Percentiles rank a stretch among this genome's conserved stretches.
Evolutionary conservation across 1,140 invertebrate species (phyloP).

Genomic region (Sarcophaga bullata): DNA sequence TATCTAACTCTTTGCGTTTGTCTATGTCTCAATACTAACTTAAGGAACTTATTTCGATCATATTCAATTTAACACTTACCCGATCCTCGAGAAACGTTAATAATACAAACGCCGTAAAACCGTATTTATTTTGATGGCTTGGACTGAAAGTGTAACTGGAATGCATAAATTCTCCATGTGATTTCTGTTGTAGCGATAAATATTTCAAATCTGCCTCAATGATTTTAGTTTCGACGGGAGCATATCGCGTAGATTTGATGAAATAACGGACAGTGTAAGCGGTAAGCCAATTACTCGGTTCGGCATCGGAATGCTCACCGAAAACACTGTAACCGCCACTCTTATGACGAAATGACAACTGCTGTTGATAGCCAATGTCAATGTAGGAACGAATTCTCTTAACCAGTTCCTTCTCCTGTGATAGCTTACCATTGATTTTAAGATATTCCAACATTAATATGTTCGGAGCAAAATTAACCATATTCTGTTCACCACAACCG

Average conservation of each 20-base stretch:
- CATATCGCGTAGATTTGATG: conserved; percentile 81
- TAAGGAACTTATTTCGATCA: no score
- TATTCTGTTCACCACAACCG: conserved; percentile 95
- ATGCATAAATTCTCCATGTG: conserved; percentile 87
- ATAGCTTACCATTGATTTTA: conserved; percentile 50
- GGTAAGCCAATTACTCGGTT: conserved; percentile 96
- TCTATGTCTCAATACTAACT: no score
- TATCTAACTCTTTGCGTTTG: no score
- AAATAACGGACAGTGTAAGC: conserved; percentile 92
- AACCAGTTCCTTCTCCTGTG: conserved; percentile 68
- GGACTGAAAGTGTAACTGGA: conserved; percentile 79
- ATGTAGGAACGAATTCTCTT: conserved; percentile 79
- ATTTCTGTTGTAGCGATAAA: conserved; percentile 78
- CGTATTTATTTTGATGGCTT: conserved; percentile 78
- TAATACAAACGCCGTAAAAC: conserved; percentile 59
- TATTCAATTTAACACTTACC: conserved; percentile 67
- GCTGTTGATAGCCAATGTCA: conserved; percentile 89
- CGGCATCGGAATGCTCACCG: conserved; percentile 73
- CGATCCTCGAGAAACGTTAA: conserved; percentile 82
- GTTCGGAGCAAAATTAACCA: conserved; percentile 92
- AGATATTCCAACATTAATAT: conserved; percentile 86
- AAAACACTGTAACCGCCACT: conserved; percentile 98
- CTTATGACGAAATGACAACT: conserved; percentile 86
- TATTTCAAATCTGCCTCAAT: conserved; percentile 81
- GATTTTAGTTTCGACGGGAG: conserved; percentile 80